Evolutionary conservation across 2,888 invertebrate genomes (phyloP).

Genomic region (Adelphocoris suturalis): DNA sequence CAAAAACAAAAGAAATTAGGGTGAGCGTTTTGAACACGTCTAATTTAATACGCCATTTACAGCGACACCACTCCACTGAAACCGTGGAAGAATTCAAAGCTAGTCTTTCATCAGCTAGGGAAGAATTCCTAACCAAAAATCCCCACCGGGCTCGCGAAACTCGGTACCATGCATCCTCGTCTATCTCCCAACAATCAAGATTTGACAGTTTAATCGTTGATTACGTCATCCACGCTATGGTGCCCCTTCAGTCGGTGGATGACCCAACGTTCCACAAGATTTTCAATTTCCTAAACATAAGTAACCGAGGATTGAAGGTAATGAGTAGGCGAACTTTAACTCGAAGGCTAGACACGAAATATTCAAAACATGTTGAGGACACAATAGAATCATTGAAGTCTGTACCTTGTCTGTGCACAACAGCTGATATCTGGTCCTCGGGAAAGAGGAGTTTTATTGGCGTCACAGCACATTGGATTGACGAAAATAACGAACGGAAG

Average conservation of each 20-base stretch:
- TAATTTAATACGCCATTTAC: not conserved
- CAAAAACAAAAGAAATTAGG: conserved; percentile 18
- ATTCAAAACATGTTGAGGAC: not conserved
- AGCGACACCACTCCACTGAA: not conserved
- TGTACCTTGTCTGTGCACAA: conserved; percentile 47
- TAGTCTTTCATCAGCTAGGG: not conserved
- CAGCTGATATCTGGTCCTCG: conserved; percentile 35
- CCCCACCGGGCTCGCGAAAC: too few species aligned
- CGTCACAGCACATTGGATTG: conserved; percentile 21
- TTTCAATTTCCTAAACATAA: not conserved
- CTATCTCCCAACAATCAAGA: not conserved
- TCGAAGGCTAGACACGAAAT: not conserved
- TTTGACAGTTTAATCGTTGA: conserved; percentile 15
- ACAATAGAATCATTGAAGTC: not conserved
- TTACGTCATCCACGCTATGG: conserved; percentile 21
- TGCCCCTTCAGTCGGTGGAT: not conserved
- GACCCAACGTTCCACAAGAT: not conserved
- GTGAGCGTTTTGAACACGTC: not conserved
- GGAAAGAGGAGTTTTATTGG: conserved; percentile 50
- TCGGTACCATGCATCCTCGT: not conserved
- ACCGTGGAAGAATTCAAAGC: too few species aligned
- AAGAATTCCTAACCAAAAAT: not conserved
- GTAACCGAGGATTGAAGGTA: not conserved
- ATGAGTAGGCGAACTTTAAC: not conserved
- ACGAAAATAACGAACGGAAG: not conserved